Evolutionary conservation across 2,797 vertebrate genomes (phyloP).

Genomic region (Acipenser oxyrinchus): DNA sequence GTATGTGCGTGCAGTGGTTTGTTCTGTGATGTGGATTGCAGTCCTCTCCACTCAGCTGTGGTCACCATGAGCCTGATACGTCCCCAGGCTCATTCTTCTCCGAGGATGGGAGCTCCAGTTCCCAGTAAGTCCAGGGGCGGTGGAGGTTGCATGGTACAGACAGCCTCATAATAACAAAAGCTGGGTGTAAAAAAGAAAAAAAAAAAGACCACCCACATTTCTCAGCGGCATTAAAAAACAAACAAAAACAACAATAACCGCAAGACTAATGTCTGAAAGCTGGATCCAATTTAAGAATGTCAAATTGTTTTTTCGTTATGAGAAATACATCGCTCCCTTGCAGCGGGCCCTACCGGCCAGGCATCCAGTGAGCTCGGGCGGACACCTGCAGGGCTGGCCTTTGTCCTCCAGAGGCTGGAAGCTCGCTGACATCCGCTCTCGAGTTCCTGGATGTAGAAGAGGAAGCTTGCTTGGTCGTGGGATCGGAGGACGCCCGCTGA

Average conservation of each 20-base stretch:
- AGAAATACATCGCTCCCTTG: constrained; percentile 36
- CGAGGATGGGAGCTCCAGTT: background rate
- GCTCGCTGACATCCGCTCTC: background rate
- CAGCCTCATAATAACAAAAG: constrained; percentile 42
- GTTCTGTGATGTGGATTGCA: constrained; percentile 29
- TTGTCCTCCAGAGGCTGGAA: background rate
- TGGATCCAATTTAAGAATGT: constrained; percentile 44
- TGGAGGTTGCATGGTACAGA: constrained; percentile 18
- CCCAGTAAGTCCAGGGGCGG: constrained; percentile 43
- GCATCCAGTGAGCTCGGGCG: constrained; percentile 20
- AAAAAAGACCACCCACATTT: constrained; percentile 54
- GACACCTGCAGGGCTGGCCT: constrained; percentile 22
- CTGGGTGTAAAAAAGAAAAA: constrained; percentile 35
- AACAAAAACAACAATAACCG: constrained; percentile 41
- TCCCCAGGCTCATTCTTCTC: no score
- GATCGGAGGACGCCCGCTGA: background rate
- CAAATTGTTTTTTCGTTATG: constrained; percentile 29
- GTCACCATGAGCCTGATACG: constrained; percentile 1
- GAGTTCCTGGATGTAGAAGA: background rate
- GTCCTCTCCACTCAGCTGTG: constrained; percentile 29
- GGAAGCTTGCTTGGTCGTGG: background rate
- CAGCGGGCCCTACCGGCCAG: background rate
- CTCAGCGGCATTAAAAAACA: constrained; percentile 36
- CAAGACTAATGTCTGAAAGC: constrained; percentile 34
- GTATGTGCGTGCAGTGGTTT: constrained; percentile 24